These are phyloP conservation scores for Zaprionus obscuricornis DNA, from an alignment of 2,888 invertebrate species.

Conservation along the genomic window DNA sequence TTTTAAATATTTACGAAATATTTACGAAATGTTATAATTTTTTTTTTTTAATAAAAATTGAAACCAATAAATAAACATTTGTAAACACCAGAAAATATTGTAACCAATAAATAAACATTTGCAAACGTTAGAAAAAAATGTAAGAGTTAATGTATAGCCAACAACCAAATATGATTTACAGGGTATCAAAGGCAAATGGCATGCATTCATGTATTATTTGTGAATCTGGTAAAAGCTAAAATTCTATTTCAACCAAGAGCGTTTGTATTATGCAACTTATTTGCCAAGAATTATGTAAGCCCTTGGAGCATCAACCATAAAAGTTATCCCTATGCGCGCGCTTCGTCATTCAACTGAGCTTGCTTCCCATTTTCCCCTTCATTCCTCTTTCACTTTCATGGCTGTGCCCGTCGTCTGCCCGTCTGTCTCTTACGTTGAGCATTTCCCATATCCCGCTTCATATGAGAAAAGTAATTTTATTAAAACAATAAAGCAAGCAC, in stretches of 20 bases:
- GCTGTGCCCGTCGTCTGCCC: too few relatives aligned
- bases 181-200: conserved; percentile 2
- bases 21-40: too few relatives aligned
- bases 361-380: neutral
- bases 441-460: too few relatives aligned
- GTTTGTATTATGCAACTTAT: conserved; percentile 31
- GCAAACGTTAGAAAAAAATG: too few relatives aligned
- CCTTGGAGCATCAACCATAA: conserved; percentile 31
- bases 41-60: too few relatives aligned
- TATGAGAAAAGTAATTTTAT: conserved; percentile 46
- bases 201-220: conserved; percentile 28
- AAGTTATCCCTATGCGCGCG: conserved; percentile 7
- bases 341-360: too few relatives aligned
- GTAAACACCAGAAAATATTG: too few relatives aligned
- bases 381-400: too few relatives aligned
- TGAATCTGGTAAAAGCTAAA: conserved; percentile 25
- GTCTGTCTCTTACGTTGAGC: too few relatives aligned
- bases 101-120: too few relatives aligned
- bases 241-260: conserved; percentile 29
- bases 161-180: neutral
- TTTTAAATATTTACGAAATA: too few relatives aligned
- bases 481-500: conserved; percentile 47
- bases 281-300: conserved; percentile 28
- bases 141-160: neutral
- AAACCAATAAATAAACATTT: too few relatives aligned